Evolutionary conservation across 1,140 invertebrate species (phyloP), one percentile per base, ranked within the genome.

Genomic region (Lasaia peninsularis): DNA sequence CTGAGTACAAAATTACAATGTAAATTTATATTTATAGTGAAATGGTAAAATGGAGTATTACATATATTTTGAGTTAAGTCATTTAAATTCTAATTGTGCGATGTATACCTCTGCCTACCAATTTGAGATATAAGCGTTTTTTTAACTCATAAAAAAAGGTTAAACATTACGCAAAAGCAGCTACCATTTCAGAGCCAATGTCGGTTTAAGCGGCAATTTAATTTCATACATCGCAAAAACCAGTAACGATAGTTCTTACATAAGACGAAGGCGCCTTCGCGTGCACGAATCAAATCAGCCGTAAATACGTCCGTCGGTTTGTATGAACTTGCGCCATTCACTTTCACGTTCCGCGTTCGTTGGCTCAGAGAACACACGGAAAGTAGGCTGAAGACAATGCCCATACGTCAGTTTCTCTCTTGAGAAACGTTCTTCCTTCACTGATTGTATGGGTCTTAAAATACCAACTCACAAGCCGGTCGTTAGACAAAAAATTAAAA

Each of bases 321-420:
- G 59, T 62, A 67, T 69, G 69, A 63, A 66, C 64, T 66, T 78
- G 74, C 73, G 70, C 80, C 83, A 86, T 85, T 87, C 84, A 85
- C 81, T 85, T 87, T 85, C 81, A 80, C 81, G 73, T 67, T 61
- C 69, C 62, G 62, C 37, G 59, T 67, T 60, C 66, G 71, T 71
- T 58, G 56, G 64, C 72, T 63, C 73, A 62, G 62, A 58, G 59
- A 66, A 64, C 63, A 58, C 69, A 73, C 84, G 65, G 73, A 85
- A 87, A 87, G 79, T 87, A 72, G 79, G 79, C 80, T 87, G 69
- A 73, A 63, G 84, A 86, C 80, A 86, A 86, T 84, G 76, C 76
- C 69, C 71, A 57, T 53, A 73, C 68, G 69, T 65, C 65, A 72
- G 79, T 86, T 86, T 86, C 79, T 85, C 79, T 83, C 76, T 79